Evolutionary conservation across 2,797 vertebrate species (phyloP).

Genomic region (Onychomys arenicola): DNA sequence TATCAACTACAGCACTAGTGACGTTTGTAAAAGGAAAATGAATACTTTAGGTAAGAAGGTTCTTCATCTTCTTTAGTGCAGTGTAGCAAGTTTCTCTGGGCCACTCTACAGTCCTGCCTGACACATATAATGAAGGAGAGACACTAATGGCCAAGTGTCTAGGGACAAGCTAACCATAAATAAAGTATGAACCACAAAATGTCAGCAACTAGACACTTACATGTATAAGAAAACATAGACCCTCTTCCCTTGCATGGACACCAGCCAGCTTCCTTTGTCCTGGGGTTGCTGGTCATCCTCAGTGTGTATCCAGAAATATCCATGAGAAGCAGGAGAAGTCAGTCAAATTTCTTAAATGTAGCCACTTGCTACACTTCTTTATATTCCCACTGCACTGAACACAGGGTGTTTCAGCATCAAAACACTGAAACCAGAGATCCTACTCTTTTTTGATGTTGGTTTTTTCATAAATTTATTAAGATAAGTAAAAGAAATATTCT

Average conservation of each 20-base stretch:
- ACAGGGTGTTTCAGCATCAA: slow-evolving; percentile 15
- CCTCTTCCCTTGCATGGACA: not conserved
- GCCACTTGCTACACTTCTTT: slow-evolving; percentile 12
- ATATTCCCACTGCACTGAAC: not conserved
- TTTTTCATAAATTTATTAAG: slow-evolving; percentile 23
- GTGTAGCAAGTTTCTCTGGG: not conserved
- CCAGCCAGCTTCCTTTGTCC: not conserved
- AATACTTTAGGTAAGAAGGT: slow-evolving; percentile 5
- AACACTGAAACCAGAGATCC: not conserved
- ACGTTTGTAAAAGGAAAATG: not conserved
- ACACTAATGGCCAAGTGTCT: not conserved
- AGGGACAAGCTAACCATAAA: not conserved
- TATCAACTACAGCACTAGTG: slow-evolving; percentile 1
- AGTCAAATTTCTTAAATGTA: not conserved
- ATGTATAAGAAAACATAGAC: not conserved
- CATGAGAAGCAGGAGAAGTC: not conserved
- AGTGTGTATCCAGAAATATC: not conserved
- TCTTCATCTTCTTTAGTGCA: slow-evolving; percentile 41
- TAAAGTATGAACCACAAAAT: slow-evolving; percentile 7
- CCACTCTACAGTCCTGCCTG: not conserved
- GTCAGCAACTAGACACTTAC: not conserved
- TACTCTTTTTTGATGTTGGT: slow-evolving; percentile 2
- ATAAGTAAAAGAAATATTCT: slow-evolving; percentile 17
- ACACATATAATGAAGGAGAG: slow-evolving; percentile 10
- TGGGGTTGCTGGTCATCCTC: not conserved